A percentile compares a stretch with the other conserved stretches of the same genome.
These are phyloP conservation scores for Elephantulus edwardii DNA, from an alignment of 2,113 vertebrate species.

Conservation along the genomic window DNA sequence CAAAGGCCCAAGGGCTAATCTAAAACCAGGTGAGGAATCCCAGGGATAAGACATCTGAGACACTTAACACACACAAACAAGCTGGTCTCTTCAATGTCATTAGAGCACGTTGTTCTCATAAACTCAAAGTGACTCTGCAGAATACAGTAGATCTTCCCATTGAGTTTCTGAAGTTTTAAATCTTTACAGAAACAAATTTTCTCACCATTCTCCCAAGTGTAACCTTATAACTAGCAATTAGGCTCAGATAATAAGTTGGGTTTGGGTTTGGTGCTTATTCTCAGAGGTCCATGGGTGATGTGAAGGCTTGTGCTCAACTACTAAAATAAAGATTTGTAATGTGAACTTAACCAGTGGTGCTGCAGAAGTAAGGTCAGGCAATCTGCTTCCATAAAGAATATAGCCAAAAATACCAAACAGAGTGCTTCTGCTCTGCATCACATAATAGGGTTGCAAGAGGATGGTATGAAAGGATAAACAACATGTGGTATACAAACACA, in stretches of 20 bases:
- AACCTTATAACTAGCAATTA: too few relatives aligned
- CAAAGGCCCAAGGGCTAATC: neutral
- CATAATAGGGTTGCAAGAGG: too few relatives aligned
- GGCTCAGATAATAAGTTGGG: too few relatives aligned
- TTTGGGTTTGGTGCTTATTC: neutral
- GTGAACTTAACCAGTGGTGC: neutral
- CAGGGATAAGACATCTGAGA: rapidly evolving
- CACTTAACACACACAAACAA: rapidly evolving
- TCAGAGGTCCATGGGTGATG: neutral
- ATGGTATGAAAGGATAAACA: neutral
- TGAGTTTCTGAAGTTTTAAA: too few relatives aligned
- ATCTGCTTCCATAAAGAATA: neutral
- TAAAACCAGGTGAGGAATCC: neutral
- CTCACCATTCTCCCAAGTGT: too few relatives aligned
- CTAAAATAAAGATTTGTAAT: neutral
- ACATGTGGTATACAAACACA: rapidly evolving
- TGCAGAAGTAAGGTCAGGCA: neutral
- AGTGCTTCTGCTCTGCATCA: too few relatives aligned
- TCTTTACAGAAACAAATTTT: too few relatives aligned
- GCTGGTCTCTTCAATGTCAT: neutral
- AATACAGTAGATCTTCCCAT: too few relatives aligned
- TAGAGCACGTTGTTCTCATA: too few relatives aligned
- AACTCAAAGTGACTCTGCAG: too few relatives aligned
- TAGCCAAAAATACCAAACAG: too few relatives aligned
- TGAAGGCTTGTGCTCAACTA: neutral